Percentiles rank a stretch among this genome's conserved stretches.
Evolutionary conservation across 2,113 vertebrate species (phyloP).

Genomic region (Carassius auratus): DNA sequence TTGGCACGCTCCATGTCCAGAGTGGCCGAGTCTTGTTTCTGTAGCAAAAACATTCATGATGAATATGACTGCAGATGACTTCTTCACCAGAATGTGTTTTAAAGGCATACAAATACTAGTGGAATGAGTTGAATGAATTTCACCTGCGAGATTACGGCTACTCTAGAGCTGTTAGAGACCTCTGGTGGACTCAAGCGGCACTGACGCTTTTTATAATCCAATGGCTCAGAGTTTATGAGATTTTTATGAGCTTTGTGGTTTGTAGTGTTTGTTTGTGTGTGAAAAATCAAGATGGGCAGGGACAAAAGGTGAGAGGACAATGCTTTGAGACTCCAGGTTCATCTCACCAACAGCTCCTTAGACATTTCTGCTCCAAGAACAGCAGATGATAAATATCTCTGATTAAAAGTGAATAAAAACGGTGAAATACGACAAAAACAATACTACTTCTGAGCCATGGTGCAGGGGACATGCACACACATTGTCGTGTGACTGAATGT

Average conservation of each 20-base stretch:
- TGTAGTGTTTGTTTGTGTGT: not conserved
- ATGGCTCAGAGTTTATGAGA: constrained; percentile 19
- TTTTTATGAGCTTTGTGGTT: constrained; percentile 23
- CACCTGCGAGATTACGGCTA: not conserved
- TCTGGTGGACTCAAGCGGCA: constrained; percentile 38
- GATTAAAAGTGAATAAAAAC: not conserved
- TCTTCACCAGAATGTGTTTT: not conserved
- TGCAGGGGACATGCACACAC: not conserved
- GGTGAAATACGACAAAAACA: not conserved
- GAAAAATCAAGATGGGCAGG: not conserved
- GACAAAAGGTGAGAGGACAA: not conserved
- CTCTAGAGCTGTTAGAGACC: constrained; percentile 26
- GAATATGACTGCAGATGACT: not conserved
- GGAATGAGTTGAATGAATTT: not conserved
- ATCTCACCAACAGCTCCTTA: not conserved
- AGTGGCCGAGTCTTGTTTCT: constrained; percentile 97
- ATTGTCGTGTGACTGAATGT: not conserved
- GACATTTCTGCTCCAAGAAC: not conserved
- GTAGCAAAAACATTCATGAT: not conserved
- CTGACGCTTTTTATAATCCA: constrained; percentile 43
- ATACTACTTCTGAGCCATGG: not conserved
- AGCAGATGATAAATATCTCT: not conserved
- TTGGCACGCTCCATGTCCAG: constrained; percentile 93
- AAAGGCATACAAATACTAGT: not conserved
- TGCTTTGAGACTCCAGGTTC: not conserved